Base-by-base conservation (phyloP, 1,140 invertebrate species). In the Metaphire vulgaris region DNA sequence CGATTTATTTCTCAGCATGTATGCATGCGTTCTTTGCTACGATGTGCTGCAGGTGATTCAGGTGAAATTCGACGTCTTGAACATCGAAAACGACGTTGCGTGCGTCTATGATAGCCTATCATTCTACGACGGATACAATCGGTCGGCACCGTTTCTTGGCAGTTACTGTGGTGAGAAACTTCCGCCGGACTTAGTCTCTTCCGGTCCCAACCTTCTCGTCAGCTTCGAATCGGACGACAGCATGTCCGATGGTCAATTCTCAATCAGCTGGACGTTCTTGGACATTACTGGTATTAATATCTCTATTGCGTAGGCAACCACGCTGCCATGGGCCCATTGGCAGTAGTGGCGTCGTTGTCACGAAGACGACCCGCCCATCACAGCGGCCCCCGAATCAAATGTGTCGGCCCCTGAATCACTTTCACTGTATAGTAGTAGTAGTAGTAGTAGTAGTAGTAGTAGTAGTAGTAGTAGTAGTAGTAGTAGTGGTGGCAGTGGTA, bases 171-270 rank as follows among this genome's bases (percentile, higher is more conserved):
- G 34, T 80, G 76, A 33, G 75, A 77, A 76, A 80, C 79, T 1
- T 78, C 81, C 21, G 79, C 73, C 28, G 76, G 72, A 72, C 80
- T 80, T 77, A 21, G 21, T 21, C 41, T 56, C 80, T 81, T 2
- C 80, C 80, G 72, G 74, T 66, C 33, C 80, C 79, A 21, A 79
- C 79, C 72, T 78, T 78, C 0, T 79, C 79, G 21, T 80, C 56
- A 21, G 80, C 28, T 12, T 80, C 76, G 29, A 81, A 41, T 33
- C 79, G 33, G 33, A 78, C n/a, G 33, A 77, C 74, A 21, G 72
- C 56, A 69, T 29, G 16, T 69, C 56, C 66, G 33, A 31, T 33
- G 33, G 26, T 26, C 30, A 33, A 26, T 56, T 31, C 65, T 34
- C 21, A 34, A 32, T 34, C 34, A 75, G 29, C 67, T 66, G 32